Evolutionary conservation across 30 jellyfish, hydroid and myxozoan genomes (phyloP), one percentile per base, ranked within the genome.

Genomic region (Rhopilema esculentum): DNA sequence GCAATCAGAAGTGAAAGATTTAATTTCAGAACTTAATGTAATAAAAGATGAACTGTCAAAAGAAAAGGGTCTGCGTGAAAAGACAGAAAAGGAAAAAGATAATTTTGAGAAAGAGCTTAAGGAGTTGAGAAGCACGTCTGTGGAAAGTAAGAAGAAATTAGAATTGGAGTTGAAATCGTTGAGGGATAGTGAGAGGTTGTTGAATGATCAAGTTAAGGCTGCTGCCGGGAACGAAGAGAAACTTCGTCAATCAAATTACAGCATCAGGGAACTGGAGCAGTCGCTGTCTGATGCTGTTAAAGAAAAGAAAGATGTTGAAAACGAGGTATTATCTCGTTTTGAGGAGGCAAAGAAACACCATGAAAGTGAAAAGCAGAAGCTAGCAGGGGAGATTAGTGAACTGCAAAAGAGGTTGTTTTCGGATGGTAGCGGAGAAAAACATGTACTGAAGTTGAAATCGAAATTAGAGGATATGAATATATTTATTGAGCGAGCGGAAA

Each of bases 401-500:
- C 27, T 57, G 32, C 48, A 69, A 52, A 27, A 76, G 33, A 83
- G 70, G 66, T 83, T 40, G 33, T 20, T 24, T 31, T 69, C 80
- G 28, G 81, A 76, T 0, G 81, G 21, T 16, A 68, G 27, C 49
- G 24, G 66, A n/a, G 82, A 80, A 52, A 80, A 1, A 17, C 80
- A 49, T 12, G 75, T 80, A 1, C 49, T 28, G 0, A 69, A 65
- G 21, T 80, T 80, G 82, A 65, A 66, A 33, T 80, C 90, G 75
- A 80, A 80, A 61, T 81, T 80, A 29, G 90, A 68, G 50, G 90
- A 80, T 80, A 28, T 80, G 83, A 80, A 80, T 66, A 80, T 80
- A 26, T 80, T 80, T 66, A 80, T 80, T 21, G 90, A 80, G 61
- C 81, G 90, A 19, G 90, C 90, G 32, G 90, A 80, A 66, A 80